Evolutionary conservation across 2,113 vertebrate species (phyloP).

Genomic region (Mirza zaza): DNA sequence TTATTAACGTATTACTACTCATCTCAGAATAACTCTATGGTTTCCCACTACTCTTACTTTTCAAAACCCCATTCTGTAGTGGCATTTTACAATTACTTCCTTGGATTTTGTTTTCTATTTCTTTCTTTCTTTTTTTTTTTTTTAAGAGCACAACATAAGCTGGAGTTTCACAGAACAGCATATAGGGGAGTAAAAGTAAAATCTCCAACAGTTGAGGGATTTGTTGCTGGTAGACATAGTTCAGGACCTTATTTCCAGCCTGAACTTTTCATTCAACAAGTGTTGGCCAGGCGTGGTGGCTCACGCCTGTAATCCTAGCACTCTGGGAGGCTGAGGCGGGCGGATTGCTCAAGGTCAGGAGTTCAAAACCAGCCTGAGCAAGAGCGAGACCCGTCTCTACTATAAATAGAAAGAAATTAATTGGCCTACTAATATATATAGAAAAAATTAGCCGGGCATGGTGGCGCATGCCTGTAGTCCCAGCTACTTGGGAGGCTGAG

Average conservation of each 20-base stretch:
- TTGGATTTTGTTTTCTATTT: not conserved
- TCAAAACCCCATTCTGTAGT: not conserved
- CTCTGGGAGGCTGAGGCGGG: too few species aligned
- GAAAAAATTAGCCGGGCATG: too few species aligned
- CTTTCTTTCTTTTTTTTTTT: not conserved
- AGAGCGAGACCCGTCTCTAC: too few species aligned
- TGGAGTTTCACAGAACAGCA: not conserved
- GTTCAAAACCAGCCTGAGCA: too few species aligned
- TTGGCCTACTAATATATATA: too few species aligned
- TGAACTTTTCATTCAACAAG: not conserved
- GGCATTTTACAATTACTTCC: not conserved
- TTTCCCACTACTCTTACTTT: not conserved
- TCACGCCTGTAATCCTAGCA: too few species aligned
- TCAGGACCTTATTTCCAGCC: not conserved
- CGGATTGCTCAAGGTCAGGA: too few species aligned
- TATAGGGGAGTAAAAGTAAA: conserved; percentile 1
- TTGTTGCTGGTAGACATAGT: not conserved
- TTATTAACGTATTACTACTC: not conserved
- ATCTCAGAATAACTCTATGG: not conserved
- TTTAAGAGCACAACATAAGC: not conserved
- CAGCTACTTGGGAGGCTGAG: too few species aligned
- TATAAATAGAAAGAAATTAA: too few species aligned
- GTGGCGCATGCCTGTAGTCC: too few species aligned
- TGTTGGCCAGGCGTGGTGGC: not conserved
- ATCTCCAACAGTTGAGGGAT: not conserved